Percentiles rank a stretch among this genome's conserved stretches.
phyloP scores from a whole-genome alignment of 2,797 vertebrate genomes.

The Myotis pilosus region DNA sequence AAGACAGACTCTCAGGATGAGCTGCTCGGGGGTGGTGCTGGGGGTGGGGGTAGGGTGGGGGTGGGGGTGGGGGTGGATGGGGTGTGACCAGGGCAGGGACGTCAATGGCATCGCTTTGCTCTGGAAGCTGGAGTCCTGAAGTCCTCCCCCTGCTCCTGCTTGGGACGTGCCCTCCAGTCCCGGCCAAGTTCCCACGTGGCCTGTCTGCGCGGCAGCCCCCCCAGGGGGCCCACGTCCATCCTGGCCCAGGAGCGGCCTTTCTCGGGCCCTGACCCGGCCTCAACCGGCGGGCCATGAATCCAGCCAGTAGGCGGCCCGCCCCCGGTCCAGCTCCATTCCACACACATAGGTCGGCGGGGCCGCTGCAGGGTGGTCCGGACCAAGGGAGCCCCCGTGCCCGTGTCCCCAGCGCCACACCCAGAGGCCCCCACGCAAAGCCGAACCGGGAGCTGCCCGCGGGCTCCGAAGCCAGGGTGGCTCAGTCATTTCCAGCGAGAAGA shows the following conservation, averaged over 20 bases:
- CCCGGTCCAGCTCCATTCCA: too few species aligned
- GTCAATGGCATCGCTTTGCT: rapidly evolving
- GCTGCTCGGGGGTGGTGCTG: too few species aligned
- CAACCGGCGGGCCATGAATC: not conserved
- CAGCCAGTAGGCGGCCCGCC: not conserved
- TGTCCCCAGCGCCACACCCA: constrained; percentile 32
- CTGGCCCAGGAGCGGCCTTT: not conserved
- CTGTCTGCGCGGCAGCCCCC: not conserved
- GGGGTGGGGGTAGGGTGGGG: too few species aligned
- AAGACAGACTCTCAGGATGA: rapidly evolving
- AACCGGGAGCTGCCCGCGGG: not conserved
- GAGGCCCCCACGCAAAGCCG: not conserved
- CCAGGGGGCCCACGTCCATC: not conserved
- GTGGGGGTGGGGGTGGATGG: too few species aligned
- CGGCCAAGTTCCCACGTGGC: not conserved
- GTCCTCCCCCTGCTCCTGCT: rapidly evolving
- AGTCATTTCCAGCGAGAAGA: constrained; percentile 69
- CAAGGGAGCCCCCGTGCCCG: not conserved
- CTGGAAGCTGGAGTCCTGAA: rapidly evolving
- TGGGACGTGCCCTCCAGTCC: rapidly evolving
- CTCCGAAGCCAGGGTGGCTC: constrained; percentile 29
- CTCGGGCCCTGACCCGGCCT: constrained; percentile 8
- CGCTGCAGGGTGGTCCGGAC: not conserved
- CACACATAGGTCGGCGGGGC: not conserved
- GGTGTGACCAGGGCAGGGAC: not conserved